Conservation (phyloP, 2,113 vertebrate species). For the Lucifuga dentata region DNA sequence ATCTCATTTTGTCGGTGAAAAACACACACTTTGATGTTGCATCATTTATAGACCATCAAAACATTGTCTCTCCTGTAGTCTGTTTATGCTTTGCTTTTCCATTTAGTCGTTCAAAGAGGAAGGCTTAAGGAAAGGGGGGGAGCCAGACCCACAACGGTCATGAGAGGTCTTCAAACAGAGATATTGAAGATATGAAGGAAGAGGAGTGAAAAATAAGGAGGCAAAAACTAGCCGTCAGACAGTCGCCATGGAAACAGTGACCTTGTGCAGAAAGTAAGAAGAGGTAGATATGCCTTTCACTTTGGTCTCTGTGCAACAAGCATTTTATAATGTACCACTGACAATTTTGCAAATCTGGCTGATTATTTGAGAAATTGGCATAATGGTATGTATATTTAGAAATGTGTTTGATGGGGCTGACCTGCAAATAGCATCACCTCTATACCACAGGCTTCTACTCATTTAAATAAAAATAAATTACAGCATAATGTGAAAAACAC, state of each 20-base stretch:
- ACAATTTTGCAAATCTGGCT: constrained; percentile 32
- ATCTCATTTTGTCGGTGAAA: constrained; percentile 58
- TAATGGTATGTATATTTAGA: constrained; percentile 11
- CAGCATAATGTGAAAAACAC: constrained; percentile 2
- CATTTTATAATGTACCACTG: constrained; percentile 56
- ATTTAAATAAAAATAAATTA: constrained; percentile 30
- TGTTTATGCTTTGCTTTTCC: constrained; percentile 52
- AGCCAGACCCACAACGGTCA: constrained; percentile 39
- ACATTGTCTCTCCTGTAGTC: constrained; percentile 57
- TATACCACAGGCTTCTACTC: background rate
- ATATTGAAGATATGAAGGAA: constrained; percentile 72
- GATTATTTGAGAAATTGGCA: constrained; percentile 18
- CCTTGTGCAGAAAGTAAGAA: constrained; percentile 72
- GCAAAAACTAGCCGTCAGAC: constrained; percentile 76
- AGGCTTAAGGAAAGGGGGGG: constrained; percentile 41
- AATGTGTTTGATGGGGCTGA: constrained; percentile 22
- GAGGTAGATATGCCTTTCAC: constrained; percentile 68
- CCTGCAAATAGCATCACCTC: background rate
- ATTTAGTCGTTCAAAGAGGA: constrained; percentile 63
- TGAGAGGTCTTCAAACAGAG: constrained; percentile 70
- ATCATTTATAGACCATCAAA: constrained; percentile 71
- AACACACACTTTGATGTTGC: constrained; percentile 69
- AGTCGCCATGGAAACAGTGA: constrained; percentile 82
- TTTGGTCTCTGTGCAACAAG: constrained; percentile 66
- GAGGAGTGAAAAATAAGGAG: constrained; percentile 66